Conservation (phyloP, 2,888 invertebrate genomes). For the Cheilosia vulpina region DNA sequence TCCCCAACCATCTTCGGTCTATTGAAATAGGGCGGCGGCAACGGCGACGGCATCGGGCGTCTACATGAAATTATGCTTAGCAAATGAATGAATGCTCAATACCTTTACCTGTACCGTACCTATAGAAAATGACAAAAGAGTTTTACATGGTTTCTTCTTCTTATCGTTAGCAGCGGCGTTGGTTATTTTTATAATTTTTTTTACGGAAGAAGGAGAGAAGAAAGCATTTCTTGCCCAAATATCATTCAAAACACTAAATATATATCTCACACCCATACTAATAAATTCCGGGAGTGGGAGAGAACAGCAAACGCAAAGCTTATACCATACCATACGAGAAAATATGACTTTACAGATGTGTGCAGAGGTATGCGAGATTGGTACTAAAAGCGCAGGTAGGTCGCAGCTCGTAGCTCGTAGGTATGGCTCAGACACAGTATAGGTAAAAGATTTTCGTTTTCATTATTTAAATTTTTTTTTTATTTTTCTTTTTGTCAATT, state of each 20-base stretch:
- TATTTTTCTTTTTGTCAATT: slow-evolving; percentile 48
- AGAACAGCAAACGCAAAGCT: slow-evolving; percentile 62
- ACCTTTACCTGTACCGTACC: slow-evolving; percentile 11
- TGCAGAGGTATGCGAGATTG: slow-evolving; percentile 41
- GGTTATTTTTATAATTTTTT: background rate
- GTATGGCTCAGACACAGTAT: slow-evolving; percentile 49
- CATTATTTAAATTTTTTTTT: slow-evolving; percentile 62
- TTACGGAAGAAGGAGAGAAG: slow-evolving; percentile 61
- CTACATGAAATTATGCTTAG: slow-evolving; percentile 39
- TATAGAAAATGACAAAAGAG: slow-evolving; percentile 16
- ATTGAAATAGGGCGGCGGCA: slow-evolving; percentile 42
- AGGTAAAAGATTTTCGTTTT: slow-evolving; percentile 74
- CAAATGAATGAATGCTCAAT: slow-evolving; percentile 57
- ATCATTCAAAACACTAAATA: slow-evolving; percentile 67
- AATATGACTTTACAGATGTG: slow-evolving; percentile 58
- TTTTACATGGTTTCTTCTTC: slow-evolving; percentile 55
- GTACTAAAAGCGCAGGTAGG: slow-evolving; percentile 58
- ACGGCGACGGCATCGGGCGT: background rate
- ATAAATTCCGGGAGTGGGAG: slow-evolving; percentile 69
- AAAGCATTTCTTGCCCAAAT: slow-evolving; percentile 69
- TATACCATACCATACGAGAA: slow-evolving; percentile 55
- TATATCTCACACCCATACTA: slow-evolving; percentile 68
- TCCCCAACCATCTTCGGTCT: slow-evolving; percentile 35
- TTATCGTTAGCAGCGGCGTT: background rate
- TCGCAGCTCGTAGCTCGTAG: slow-evolving; percentile 20